Evolutionary conservation across 1,140 invertebrate species (phyloP), one percentile per base, ranked within the genome.

Genomic region (Neuroterus valhalla): DNA sequence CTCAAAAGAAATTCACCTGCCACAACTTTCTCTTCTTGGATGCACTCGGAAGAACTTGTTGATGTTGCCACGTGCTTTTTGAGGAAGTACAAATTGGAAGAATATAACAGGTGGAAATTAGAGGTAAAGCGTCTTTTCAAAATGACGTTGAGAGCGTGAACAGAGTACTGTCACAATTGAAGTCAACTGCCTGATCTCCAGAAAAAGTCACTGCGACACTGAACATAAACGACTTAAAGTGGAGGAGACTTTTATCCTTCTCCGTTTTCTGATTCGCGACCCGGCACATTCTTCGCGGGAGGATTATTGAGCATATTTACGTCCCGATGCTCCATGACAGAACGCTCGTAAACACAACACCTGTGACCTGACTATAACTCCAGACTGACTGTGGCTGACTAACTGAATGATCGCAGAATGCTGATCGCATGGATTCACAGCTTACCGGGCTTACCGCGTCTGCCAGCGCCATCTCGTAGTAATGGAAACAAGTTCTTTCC

Each of bases 281-380:
- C 68, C 74, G 77, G 72, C 69, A 73, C 68, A 67, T 67, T 74
- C 43, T 48, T 71, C 45, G 48, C 43, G 55, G 74, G 71, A 82
- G 69, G 48, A 79, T 46, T 70, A 70, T 74, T 66, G 70, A 68
- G 62, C 78, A 80, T 78, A 78, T 79, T 79, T 78, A 80, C 79
- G 69, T 73, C 74, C 76, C 76, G 72, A 77, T 77, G 62, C 78
- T 77, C 82, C 81, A 82, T 82, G 82, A 87, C 80, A 82, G 77
- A 80, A 82, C 83, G 77, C 79, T 80, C 83, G 71, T 78, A 74
- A 77, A 76, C 68, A 79, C 81, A 67, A 79, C 83, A 81, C 83
- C 80, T 76, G 82, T 77, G 78, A 81, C 78, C 80, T 79, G 78
- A 71, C 77, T 38, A 72, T 80, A 76, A 81, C 78, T 81, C 77